Evolutionary conservation across 2,797 vertebrate species (phyloP).

Genomic region (Premnoplex brunnescens): DNA sequence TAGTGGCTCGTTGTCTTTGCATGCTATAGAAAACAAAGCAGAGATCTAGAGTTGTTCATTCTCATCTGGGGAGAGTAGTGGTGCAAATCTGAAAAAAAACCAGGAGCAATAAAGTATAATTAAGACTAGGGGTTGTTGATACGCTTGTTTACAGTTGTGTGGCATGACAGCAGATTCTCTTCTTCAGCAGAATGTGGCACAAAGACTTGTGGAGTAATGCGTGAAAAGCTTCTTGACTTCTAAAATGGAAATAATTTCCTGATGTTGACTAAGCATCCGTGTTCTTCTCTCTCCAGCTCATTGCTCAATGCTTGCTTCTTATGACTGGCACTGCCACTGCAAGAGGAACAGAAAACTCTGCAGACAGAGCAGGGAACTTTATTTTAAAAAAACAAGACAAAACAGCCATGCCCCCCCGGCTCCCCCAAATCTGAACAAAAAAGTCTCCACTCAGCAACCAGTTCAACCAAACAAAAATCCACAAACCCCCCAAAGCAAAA

Average conservation of each 20-base stretch:
- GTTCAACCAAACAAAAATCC: not conserved
- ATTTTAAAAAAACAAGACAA: too few species aligned
- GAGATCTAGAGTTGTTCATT: not conserved
- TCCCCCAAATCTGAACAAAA: not conserved
- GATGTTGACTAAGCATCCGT: not conserved
- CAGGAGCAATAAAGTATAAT: not conserved
- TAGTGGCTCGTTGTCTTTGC: not conserved
- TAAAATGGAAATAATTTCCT: slow-evolving; percentile 22
- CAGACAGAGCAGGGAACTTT: not conserved
- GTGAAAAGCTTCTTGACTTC: not conserved
- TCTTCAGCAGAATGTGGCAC: not conserved
- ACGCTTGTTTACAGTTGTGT: not conserved
- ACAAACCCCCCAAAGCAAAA: not conserved
- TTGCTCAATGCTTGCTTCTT: not conserved
- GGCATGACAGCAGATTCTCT: not conserved
- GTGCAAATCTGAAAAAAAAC: not conserved
- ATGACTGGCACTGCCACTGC: not conserved
- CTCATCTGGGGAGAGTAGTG: not conserved
- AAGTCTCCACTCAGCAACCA: not conserved
- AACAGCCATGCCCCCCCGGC: not conserved
- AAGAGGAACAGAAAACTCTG: not conserved
- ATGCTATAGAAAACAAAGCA: not conserved
- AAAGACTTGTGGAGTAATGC: not conserved
- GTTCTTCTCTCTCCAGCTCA: not conserved
- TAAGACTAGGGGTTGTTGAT: not conserved